phyloP scores from a whole-genome alignment of 2,797 vertebrate species.

The Jordanella pulchra region DNA sequence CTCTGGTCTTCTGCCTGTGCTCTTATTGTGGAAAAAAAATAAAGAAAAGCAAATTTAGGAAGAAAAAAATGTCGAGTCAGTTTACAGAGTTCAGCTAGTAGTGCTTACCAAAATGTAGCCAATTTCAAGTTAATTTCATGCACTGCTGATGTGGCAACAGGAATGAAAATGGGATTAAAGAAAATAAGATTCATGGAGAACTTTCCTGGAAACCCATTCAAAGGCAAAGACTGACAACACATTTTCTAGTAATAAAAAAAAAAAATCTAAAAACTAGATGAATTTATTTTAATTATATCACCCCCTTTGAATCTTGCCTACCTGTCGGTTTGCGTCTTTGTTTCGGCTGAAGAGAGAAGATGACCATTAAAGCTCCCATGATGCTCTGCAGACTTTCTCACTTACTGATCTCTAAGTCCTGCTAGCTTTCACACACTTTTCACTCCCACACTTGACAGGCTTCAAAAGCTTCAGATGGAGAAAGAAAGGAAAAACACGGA shows the following conservation, averaged over 20 bases:
- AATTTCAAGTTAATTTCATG: conserved; percentile 73
- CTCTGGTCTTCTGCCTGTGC: conserved; percentile 21
- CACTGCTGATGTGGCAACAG: conserved; percentile 58
- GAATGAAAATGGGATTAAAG: conserved; percentile 51
- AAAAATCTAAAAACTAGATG: neutral
- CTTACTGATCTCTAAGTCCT: conserved; percentile 67
- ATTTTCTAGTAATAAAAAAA: neutral
- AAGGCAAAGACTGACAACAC: conserved; percentile 9
- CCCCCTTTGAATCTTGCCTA: conserved; percentile 50
- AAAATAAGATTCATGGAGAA: conserved; percentile 44
- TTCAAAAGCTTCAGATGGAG: conserved; percentile 34
- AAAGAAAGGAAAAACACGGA: neutral
- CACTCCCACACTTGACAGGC: conserved; percentile 49
- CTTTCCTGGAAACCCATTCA: conserved; percentile 1
- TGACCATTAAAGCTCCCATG: conserved; percentile 72
- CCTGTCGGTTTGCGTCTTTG: conserved; percentile 69
- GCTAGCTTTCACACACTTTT: conserved; percentile 61
- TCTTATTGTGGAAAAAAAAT: conserved; percentile 50
- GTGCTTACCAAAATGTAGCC: conserved; percentile 24
- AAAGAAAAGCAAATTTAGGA: conserved; percentile 31
- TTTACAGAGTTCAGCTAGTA: conserved; percentile 37
- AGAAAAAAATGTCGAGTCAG: conserved; percentile 32
- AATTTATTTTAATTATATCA: neutral
- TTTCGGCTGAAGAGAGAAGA: conserved; percentile 79
- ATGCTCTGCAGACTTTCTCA: conserved; percentile 62